Evolutionary conservation across 2,888 invertebrate genomes (phyloP), one percentile per base, ranked within the genome.

Genomic region (Drosophila trichaetosa): DNA sequence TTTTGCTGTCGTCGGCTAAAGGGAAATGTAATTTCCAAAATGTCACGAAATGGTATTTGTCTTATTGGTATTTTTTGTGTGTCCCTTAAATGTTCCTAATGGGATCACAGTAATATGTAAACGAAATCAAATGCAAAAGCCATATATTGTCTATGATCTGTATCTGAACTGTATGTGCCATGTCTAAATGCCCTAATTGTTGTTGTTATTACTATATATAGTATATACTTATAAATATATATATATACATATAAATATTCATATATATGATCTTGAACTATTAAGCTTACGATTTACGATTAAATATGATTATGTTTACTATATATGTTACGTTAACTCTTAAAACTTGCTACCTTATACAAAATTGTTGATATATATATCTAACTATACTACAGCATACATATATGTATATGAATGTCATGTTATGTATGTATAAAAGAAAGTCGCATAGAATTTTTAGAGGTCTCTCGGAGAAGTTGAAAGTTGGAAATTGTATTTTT

Each of bases 121-220:
- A n/a, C 34, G 27, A 67, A 42, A 64, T 61, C 42, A 59, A 73
- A 65, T 48, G 40, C 40, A 34, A 51, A 42, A 40, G 33, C 46
- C 56, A 65, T 77, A 67, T 49, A 46, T 62, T 66, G 46, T 63
- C 53, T 34, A 52, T 57, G 78, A 76, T 73, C 78, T 79, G 74
- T 79, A 76, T 82, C 71, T 84, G 87, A 82, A 82, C 78, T 89
- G 80, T 87, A 89, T 90, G 89, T 89, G 89, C 89, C 89, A 90
- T 87, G 74, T 83, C 77, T 75, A 75, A 71, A 81, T 31, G 77
- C 82, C 84, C 87, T 75, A 79, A 66, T 88, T 90, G 90, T 90
- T 90, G 75, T 81, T 82, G 70, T 79, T 73, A 70, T 73, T 78
- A 66, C 49, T 60, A 71, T 69, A 49, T 69, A 72, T 51, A 58